phyloP scores from a whole-genome alignment of 2,888 invertebrate species.

The Microdon myrmicae region DNA sequence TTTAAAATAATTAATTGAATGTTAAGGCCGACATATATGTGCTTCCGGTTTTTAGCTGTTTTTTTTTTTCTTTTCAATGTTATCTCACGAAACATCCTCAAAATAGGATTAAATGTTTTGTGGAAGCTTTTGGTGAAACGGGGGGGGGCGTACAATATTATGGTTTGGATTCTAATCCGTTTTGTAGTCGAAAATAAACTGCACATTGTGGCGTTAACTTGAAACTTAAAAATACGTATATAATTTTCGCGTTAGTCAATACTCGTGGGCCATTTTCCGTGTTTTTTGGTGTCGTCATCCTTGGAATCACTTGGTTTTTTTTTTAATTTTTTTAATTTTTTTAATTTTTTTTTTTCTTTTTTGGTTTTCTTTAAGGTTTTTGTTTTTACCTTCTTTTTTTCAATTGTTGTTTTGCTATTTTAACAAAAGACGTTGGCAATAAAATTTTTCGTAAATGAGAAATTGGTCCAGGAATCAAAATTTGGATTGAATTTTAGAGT shows the following conservation, averaged over 20 bases:
- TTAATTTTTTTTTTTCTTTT: slow-evolving; percentile 13
- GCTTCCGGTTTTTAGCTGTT: neutral
- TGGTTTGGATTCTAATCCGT: slow-evolving; percentile 7
- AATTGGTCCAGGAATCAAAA: slow-evolving; percentile 66
- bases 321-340: slow-evolving; percentile 5
- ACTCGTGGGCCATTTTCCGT: no score
- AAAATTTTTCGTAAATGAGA: slow-evolving; percentile 66
- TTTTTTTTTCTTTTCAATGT: slow-evolving; percentile 23
- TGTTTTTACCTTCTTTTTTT: slow-evolving; percentile 3
- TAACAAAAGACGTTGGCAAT: slow-evolving; percentile 66
- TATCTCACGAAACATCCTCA: slow-evolving; percentile 51
- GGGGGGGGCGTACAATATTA: slow-evolving; percentile 6
- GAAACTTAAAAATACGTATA: slow-evolving; percentile 6
- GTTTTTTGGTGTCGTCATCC: no score
- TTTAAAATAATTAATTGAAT: no score
- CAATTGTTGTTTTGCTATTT: slow-evolving; percentile 19
- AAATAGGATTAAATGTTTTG: slow-evolving; percentile 47
- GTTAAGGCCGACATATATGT: no score
- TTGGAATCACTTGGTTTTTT: no score
- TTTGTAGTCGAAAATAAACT: neutral
- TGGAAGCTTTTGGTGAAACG: slow-evolving; percentile 46
- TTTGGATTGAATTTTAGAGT: slow-evolving; percentile 62
- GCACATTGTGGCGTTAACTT: slow-evolving; percentile 1
- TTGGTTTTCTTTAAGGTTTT: slow-evolving; percentile 9
- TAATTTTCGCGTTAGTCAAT: slow-evolving; percentile 6